Conservation (phyloP, 2,113 vertebrate species). For the Pampusana beccarii region DNA sequence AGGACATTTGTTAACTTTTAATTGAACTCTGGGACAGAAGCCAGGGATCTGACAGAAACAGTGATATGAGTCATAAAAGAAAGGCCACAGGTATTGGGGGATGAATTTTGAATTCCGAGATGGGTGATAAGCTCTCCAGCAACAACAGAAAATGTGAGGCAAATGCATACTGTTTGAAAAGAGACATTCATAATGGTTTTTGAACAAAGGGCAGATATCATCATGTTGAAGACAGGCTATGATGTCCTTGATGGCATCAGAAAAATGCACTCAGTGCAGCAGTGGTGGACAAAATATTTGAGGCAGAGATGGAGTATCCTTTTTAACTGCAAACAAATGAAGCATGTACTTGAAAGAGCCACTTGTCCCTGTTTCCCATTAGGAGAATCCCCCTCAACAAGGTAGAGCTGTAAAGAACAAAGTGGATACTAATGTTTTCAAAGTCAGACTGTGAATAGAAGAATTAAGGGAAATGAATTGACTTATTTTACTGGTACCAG, state of each 20-base stretch:
- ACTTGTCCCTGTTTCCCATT: background rate
- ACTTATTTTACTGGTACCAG: background rate
- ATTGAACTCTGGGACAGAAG: constrained; percentile 3
- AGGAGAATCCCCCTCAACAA: background rate
- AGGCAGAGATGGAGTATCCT: background rate
- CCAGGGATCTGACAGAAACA: background rate
- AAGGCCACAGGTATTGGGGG: background rate
- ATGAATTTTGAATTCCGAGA: background rate
- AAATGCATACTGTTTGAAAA: background rate
- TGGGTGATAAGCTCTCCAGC: background rate
- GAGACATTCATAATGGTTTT: background rate
- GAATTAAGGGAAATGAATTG: background rate
- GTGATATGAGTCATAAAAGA: background rate
- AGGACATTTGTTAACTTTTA: constrained; percentile 1
- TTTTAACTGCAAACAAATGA: background rate
- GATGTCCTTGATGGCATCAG: background rate
- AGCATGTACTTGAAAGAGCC: background rate
- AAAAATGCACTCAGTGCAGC: background rate
- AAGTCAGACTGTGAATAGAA: background rate
- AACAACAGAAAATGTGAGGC: background rate
- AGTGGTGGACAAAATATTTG: background rate
- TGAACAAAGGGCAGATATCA: background rate
- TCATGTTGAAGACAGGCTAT: background rate
- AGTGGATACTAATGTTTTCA: background rate
- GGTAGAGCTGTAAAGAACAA: background rate